Percentiles rank a stretch among this genome's conserved stretches.
Evolutionary conservation across 2,113 vertebrate genomes (phyloP).

Genomic region (Pandion haliaetus): DNA sequence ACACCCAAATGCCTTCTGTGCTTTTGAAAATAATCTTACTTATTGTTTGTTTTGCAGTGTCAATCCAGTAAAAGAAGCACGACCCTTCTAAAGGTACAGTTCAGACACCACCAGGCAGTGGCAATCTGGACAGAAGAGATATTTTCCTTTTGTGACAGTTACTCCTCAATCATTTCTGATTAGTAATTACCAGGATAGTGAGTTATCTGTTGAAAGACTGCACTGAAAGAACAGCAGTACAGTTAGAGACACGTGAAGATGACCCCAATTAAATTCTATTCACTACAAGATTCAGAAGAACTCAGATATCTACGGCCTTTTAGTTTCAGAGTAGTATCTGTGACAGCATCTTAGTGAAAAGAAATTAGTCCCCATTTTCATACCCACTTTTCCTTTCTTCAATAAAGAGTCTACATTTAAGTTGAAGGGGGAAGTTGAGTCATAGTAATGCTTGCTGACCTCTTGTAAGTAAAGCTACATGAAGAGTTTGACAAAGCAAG

Average conservation of each 20-base stretch:
- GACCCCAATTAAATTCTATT: background rate
- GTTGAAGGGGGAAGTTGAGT: background rate
- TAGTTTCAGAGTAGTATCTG: background rate
- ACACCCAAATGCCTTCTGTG: background rate
- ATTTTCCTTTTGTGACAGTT: background rate
- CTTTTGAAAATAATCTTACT: background rate
- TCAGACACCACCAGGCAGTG: background rate
- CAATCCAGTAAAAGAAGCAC: background rate
- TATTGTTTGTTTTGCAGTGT: background rate
- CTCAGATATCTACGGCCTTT: background rate
- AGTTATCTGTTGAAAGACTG: background rate
- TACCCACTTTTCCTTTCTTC: background rate
- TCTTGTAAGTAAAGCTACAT: conserved; percentile 26
- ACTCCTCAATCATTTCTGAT: background rate
- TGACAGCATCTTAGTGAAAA: background rate
- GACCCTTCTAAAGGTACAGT: background rate
- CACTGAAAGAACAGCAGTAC: background rate
- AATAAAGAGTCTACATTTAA: background rate
- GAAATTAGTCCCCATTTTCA: background rate
- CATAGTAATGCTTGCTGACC: conserved; percentile 38
- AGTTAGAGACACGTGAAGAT: background rate
- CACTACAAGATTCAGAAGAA: background rate
- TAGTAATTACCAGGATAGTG: background rate
- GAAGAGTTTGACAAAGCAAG: conserved; percentile 30
- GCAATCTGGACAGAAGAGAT: background rate